Evolutionary conservation across 2,113 vertebrate genomes (phyloP).

Genomic region (Haemorhous mexicanus): DNA sequence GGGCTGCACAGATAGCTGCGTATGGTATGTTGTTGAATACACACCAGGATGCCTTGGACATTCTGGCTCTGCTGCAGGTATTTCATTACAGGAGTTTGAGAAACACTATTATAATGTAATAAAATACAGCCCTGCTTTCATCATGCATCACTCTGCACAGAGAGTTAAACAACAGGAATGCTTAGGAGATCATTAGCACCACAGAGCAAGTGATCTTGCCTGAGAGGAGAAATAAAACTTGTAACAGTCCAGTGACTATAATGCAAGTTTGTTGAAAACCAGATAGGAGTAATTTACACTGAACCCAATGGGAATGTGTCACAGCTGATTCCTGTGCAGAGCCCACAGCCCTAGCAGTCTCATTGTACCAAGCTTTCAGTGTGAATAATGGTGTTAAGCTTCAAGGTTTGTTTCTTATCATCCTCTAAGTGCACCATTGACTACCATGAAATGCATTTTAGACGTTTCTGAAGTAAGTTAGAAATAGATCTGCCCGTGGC

Average conservation of each 20-base stretch:
- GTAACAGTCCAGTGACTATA: background rate
- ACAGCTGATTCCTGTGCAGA: background rate
- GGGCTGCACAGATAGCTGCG: background rate
- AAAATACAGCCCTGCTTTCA: background rate
- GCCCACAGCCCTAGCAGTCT: rapidly evolving
- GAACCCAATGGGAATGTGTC: background rate
- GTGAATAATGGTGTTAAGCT: background rate
- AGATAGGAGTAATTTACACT: background rate
- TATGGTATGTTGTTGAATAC: background rate
- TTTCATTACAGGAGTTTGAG: constrained; percentile 1
- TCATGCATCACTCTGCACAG: background rate
- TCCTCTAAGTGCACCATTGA: background rate
- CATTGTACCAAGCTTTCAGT: background rate
- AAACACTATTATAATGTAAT: background rate
- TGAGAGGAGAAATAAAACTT: background rate
- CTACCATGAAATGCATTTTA: background rate
- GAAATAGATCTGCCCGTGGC: background rate
- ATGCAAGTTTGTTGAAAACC: background rate
- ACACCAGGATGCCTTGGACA: background rate
- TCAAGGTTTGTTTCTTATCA: background rate
- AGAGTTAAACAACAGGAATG: background rate
- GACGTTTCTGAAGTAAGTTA: background rate
- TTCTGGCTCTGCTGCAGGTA: constrained; percentile 13
- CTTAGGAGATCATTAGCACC: background rate
- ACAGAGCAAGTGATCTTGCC: background rate